These are phyloP conservation scores for Sphaeramia orbicularis DNA, from an alignment of 2,797 vertebrate species.

Conservation along the genomic window DNA sequence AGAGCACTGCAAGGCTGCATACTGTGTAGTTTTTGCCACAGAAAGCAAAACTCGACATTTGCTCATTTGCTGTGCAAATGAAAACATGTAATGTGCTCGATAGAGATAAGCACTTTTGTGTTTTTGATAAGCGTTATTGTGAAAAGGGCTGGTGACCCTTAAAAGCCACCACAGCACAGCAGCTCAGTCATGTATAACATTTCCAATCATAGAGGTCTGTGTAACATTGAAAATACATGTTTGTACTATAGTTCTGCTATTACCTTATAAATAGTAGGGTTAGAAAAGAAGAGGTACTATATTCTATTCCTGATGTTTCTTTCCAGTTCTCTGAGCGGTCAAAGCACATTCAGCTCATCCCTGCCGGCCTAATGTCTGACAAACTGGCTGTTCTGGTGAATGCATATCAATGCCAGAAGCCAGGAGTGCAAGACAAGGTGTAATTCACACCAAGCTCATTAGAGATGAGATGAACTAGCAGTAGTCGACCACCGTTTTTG, in stretches of 20 bases:
- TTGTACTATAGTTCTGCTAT: background rate
- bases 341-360: constrained; percentile 20
- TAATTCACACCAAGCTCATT: constrained; percentile 65
- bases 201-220: constrained; percentile 26
- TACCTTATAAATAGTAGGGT: background rate
- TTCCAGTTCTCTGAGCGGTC: constrained; percentile 22
- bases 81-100: constrained; percentile 44
- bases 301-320: constrained; percentile 5
- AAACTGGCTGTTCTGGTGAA: constrained; percentile 29
- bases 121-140: constrained; percentile 37
- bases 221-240: constrained; percentile 28
- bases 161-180: constrained; percentile 53
- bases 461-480: constrained; percentile 54
- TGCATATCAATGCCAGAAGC: constrained; percentile 54
- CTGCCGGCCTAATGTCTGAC: constrained; percentile 34
- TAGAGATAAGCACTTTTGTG: constrained; percentile 54
- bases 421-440: constrained; percentile 52
- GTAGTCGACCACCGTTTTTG: constrained; percentile 35
- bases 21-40: constrained; percentile 3
- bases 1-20: constrained; percentile 4
- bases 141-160: constrained; percentile 29
- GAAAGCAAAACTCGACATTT: constrained; percentile 44
- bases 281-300: background rate
- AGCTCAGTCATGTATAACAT: constrained; percentile 49
- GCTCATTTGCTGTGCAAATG: constrained; percentile 52